phyloP scores from a whole-genome alignment of 2,113 vertebrate species.

The Siniperca knerii region DNA sequence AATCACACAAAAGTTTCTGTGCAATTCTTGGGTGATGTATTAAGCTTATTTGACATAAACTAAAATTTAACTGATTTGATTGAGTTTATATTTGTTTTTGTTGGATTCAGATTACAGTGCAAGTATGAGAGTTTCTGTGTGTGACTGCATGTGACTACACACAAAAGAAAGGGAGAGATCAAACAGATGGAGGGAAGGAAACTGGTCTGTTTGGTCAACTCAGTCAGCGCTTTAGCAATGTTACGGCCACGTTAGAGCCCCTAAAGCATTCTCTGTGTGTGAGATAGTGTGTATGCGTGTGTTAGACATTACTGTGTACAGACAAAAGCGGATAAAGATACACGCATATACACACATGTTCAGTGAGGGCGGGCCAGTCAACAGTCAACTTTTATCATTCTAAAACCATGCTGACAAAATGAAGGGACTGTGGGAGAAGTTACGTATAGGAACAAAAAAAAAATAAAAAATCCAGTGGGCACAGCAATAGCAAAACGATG shows the following conservation, averaged over 20 bases:
- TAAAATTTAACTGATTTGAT: not conserved
- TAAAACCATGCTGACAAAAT: constrained; percentile 75
- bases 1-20: not conserved
- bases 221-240: constrained; percentile 74
- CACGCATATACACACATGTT: constrained; percentile 28
- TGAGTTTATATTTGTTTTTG: constrained; percentile 9
- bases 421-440: constrained; percentile 67
- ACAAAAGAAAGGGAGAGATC: constrained; percentile 50
- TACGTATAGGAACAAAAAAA: constrained; percentile 42
- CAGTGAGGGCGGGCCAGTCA: constrained; percentile 59
- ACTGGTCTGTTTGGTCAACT: constrained; percentile 71
- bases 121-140: constrained; percentile 3
- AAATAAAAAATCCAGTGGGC: constrained; percentile 32
- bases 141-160: constrained; percentile 35
- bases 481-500: constrained; percentile 67
- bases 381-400: constrained; percentile 75
- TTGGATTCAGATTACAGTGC: not conserved
- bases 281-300: constrained; percentile 45
- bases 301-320: constrained; percentile 21
- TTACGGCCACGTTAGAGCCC: constrained; percentile 76
- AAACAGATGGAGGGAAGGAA: constrained; percentile 61
- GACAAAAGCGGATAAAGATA: constrained; percentile 34
- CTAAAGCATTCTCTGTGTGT: constrained; percentile 66
- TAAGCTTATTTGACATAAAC: not conserved
- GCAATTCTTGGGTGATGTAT: not conserved